Evolutionary conservation across 2,797 vertebrate species (phyloP).

Genomic region (Enteromius afrohamiltoni): DNA sequence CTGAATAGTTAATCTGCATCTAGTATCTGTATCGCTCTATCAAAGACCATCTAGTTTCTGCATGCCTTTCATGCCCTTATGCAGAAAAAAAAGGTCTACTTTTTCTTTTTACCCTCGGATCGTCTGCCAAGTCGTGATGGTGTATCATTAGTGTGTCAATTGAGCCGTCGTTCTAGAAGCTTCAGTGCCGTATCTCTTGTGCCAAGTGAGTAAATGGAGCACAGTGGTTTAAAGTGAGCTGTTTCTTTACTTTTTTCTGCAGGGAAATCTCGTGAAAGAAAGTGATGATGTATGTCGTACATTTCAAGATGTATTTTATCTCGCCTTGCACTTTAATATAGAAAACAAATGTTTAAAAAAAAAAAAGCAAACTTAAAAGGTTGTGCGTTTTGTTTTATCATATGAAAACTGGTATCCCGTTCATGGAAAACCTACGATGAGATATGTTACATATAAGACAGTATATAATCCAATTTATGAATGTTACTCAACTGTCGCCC

Average conservation of each 20-base stretch:
- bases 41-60: slow-evolving; percentile 54
- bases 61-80: slow-evolving; percentile 59
- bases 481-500: slow-evolving; percentile 52
- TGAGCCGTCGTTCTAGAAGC: slow-evolving; percentile 70
- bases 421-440: slow-evolving; percentile 71
- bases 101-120: slow-evolving; percentile 62
- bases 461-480: slow-evolving; percentile 71
- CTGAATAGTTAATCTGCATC: slow-evolving; percentile 42
- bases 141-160: slow-evolving; percentile 71
- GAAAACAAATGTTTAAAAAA: slow-evolving; percentile 51
- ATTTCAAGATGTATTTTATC: slow-evolving; percentile 80
- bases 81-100: slow-evolving; percentile 61
- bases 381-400: slow-evolving; percentile 62
- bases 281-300: slow-evolving; percentile 63
- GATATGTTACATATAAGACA: slow-evolving; percentile 54
- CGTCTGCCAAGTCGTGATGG: slow-evolving; percentile 66
- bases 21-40: slow-evolving; percentile 41
- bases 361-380: slow-evolving; percentile 53
- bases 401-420: slow-evolving; percentile 64
- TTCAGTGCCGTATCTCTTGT: slow-evolving; percentile 73
- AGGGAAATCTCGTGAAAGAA: slow-evolving; percentile 32
- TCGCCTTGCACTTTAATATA: slow-evolving; percentile 83
- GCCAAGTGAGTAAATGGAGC: slow-evolving; percentile 72
- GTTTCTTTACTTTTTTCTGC: slow-evolving; percentile 29
- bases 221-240: slow-evolving; percentile 59